These are phyloP conservation scores for Uropetala carovei DNA, from an alignment of 2,888 invertebrate species.

Conservation along the genomic window DNA sequence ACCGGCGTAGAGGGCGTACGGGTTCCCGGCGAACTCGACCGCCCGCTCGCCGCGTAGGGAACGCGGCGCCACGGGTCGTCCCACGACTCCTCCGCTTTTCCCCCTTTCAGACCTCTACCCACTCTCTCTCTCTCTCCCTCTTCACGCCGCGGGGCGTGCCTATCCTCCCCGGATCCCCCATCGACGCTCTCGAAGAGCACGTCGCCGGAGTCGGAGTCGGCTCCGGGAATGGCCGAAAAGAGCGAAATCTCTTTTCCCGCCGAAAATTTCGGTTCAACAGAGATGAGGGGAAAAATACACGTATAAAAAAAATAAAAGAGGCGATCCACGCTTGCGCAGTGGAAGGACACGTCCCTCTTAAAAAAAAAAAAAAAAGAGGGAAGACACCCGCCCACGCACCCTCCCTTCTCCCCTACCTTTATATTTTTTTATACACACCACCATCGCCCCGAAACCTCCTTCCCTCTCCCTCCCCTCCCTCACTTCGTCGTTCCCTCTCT, in stretches of 20 bases:
- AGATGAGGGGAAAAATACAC: neutral
- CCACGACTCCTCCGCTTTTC: neutral
- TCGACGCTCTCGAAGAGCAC: neutral
- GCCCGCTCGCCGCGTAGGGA: neutral
- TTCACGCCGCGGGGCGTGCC: constrained; percentile 10
- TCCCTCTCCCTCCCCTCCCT: neutral
- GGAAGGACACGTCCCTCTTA: neutral
- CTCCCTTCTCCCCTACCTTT: neutral
- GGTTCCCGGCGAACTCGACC: neutral
- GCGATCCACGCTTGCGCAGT: constrained; percentile 50
- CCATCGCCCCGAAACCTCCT: neutral
- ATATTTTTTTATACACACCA: neutral
- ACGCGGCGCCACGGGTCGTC: neutral
- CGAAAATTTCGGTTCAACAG: constrained; percentile 34
- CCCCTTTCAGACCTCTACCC: neutral
- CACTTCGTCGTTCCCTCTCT: neutral
- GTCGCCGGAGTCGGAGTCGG: constrained; percentile 43
- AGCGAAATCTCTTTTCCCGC: constrained; percentile 52
- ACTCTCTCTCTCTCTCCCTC: neutral
- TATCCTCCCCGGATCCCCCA: neutral
- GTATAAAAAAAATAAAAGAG: neutral
- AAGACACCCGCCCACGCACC: constrained; percentile 36
- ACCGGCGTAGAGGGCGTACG: neutral
- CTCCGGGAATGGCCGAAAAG: constrained; percentile 62
- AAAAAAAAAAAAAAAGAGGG: too few species aligned